A percentile compares a stretch with the other conserved stretches of the same genome.
Evolutionary conservation across 2,797 vertebrate genomes (phyloP).

Genomic region (Pantherophis alleghaniensis): DNA sequence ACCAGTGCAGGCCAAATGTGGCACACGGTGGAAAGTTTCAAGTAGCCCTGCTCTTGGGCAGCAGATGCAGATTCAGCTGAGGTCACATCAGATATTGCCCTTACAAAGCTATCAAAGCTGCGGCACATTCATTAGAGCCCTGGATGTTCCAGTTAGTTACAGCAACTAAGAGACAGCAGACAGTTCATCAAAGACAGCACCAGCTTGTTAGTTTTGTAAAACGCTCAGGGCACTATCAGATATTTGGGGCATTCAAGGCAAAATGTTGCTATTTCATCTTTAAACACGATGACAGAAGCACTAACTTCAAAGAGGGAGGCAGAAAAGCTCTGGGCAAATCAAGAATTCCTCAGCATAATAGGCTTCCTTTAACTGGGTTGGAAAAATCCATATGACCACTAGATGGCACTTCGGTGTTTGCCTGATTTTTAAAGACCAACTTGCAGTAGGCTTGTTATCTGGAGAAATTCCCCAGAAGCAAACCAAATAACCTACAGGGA

Average conservation of each 20-base stretch:
- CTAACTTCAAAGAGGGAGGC: background rate
- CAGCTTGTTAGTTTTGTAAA: conserved; percentile 1
- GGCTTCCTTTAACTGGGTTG: background rate
- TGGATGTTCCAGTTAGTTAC: background rate
- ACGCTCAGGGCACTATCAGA: background rate
- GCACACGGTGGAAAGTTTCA: background rate
- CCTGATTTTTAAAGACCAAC: background rate
- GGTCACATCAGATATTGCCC: background rate
- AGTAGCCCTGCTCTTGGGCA: background rate
- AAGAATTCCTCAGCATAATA: background rate
- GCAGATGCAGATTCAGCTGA: background rate
- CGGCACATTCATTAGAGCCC: background rate
- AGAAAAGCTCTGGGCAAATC: rapidly evolving
- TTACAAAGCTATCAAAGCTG: background rate
- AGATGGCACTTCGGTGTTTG: background rate
- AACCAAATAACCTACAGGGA: conserved; percentile 11
- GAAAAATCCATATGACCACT: background rate
- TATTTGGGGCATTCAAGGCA: background rate
- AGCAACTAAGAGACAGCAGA: background rate
- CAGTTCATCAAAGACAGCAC: background rate
- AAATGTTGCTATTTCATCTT: background rate
- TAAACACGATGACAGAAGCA: background rate
- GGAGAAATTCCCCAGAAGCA: conserved; percentile 1
- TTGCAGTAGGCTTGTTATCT: background rate
- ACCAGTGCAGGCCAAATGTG: background rate